Conservation (phyloP, 1,140 invertebrate genomes). For the Homalodisca vitripennis region DNA sequence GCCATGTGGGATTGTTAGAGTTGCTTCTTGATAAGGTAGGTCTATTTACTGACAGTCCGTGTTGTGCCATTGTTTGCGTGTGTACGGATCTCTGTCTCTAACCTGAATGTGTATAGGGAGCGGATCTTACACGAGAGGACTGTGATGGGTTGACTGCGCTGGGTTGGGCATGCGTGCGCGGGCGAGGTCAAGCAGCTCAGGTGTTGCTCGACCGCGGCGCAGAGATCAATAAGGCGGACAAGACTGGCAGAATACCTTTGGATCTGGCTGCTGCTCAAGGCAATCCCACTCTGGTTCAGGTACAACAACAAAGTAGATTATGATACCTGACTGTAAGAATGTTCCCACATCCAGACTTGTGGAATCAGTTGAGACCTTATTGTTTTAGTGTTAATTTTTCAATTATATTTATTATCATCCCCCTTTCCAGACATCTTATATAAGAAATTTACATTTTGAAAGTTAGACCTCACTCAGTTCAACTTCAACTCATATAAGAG, state of each 20-base stretch:
- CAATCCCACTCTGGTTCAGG: constrained; percentile 51
- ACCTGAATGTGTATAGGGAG: constrained; percentile 60
- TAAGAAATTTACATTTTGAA: too few species aligned
- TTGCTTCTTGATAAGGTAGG: constrained; percentile 77
- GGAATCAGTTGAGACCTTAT: too few species aligned
- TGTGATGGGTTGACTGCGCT: constrained; percentile 86
- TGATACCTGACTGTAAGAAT: background rate
- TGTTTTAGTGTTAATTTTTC: too few species aligned
- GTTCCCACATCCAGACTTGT: too few species aligned
- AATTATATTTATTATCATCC: too few species aligned
- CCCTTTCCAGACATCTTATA: too few species aligned
- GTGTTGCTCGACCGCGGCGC: constrained; percentile 80
- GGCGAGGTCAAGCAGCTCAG: constrained; percentile 74
- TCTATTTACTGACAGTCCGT: constrained; percentile 18
- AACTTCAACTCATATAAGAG: too few species aligned
- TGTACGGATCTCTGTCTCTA: too few species aligned
- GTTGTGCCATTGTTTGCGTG: too few species aligned
- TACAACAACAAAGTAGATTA: constrained; percentile 35
- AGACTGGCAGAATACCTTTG: constrained; percentile 82
- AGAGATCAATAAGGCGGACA: constrained; percentile 77
- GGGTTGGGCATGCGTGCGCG: constrained; percentile 87
- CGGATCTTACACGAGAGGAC: constrained; percentile 75
- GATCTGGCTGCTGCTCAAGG: constrained; percentile 88
- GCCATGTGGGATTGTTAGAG: constrained; percentile 85
- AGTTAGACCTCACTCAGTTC: too few species aligned